A percentile compares a stretch with the other conserved stretches of the same genome.
These are phyloP conservation scores for Anarsia innoxiella DNA, from an alignment of 2,888 invertebrate species.

Conservation along the genomic window DNA sequence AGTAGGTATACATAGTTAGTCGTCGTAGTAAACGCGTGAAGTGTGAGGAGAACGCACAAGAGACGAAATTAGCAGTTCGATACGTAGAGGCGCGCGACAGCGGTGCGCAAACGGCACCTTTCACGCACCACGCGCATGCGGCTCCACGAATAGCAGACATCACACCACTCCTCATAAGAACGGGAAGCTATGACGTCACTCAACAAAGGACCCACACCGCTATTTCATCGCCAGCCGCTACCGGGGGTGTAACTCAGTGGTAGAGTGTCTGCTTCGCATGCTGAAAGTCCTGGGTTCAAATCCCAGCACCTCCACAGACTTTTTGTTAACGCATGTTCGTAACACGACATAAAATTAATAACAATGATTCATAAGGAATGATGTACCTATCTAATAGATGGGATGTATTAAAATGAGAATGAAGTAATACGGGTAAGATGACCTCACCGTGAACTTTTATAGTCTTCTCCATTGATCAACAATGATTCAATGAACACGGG, in stretches of 20 bases:
- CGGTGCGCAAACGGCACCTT: conserved; percentile 6
- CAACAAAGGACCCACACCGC: background rate
- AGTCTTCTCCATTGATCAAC: no score
- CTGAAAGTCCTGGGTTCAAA: conserved; percentile 73
- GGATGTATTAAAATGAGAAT: no score
- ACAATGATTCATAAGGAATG: no score
- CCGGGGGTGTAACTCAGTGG: conserved; percentile 69
- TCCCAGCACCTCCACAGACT: conserved; percentile 59
- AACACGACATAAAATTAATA: no score
- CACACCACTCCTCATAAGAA: no score
- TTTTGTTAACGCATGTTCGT: background rate
- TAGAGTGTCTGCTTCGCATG: conserved; percentile 71
- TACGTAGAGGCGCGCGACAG: conserved; percentile 2
- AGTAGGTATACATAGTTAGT: no score
- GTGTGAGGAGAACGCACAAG: no score
- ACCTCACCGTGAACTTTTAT: no score
- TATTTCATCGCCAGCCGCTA: conserved; percentile 14
- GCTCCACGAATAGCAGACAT: conserved; percentile 5
- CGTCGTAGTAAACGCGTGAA: no score
- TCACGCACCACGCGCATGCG: conserved; percentile 16
- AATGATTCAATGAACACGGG: no score
- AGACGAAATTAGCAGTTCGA: background rate
- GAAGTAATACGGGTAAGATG: no score
- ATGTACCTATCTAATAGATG: no score
- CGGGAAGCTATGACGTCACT: conserved; percentile 14